Conservation (phyloP, 2,113 vertebrate species). For the Sardina pilchardus region DNA sequence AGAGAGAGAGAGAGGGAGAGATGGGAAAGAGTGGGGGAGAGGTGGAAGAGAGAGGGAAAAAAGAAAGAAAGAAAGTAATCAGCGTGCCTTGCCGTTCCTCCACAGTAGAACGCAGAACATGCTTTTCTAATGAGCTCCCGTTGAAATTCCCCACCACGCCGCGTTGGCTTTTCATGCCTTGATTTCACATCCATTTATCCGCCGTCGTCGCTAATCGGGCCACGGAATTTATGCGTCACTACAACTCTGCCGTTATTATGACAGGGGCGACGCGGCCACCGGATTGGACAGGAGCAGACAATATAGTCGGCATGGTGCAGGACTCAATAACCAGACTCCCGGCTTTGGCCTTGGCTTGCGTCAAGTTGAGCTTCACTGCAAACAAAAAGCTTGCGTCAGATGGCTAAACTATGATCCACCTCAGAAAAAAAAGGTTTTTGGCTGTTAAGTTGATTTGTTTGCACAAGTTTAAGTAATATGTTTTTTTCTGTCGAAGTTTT, state of each 20-base stretch:
- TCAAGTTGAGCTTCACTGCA: neutral
- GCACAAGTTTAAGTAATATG: neutral
- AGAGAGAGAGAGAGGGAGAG: conserved; percentile 23
- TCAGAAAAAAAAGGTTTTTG: neutral
- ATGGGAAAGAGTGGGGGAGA: neutral
- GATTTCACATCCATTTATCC: conserved; percentile 73
- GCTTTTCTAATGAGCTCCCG: conserved; percentile 69
- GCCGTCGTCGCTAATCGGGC: conserved; percentile 61
- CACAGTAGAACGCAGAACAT: conserved; percentile 42
- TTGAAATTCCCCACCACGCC: conserved; percentile 59
- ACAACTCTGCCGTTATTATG: conserved; percentile 4
- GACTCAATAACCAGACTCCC: conserved; percentile 64
- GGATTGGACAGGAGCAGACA: conserved; percentile 61
- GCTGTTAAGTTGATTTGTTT: neutral
- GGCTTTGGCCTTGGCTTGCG: neutral
- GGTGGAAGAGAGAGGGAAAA: neutral
- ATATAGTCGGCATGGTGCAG: conserved; percentile 55
- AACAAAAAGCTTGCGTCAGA: neutral
- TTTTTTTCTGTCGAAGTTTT: conserved; percentile 62
- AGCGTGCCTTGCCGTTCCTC: conserved; percentile 50
- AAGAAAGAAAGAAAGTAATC: conserved; percentile 42
- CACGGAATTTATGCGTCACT: conserved; percentile 58
- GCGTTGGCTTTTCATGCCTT: conserved; percentile 66
- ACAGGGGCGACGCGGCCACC: conserved; percentile 49
- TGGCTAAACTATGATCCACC: neutral